Conservation (phyloP, 1,140 invertebrate species). For the Neotoxoptera formosana region DNA sequence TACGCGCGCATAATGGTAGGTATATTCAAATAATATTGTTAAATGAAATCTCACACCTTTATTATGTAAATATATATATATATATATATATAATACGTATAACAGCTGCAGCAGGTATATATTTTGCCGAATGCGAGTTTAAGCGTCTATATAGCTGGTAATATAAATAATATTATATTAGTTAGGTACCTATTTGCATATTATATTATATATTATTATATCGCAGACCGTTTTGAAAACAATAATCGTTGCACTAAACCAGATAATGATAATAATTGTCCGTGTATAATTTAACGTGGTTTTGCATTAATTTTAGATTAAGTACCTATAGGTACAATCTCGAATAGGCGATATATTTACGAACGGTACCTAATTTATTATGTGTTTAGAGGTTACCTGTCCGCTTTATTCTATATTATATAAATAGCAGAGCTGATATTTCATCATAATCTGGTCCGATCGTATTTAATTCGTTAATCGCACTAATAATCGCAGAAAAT, state of each 20-base stretch:
- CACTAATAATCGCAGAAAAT: background rate
- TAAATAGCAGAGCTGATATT: no score
- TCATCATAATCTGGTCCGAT: background rate
- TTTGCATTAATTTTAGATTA: background rate
- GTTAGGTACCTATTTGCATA: background rate
- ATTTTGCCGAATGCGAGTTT: background rate
- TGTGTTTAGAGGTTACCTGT: background rate
- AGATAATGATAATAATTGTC: background rate
- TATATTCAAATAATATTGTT: background rate
- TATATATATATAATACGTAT: no score
- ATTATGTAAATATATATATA: background rate
- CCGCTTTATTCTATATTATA: background rate
- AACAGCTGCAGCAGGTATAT: no score
- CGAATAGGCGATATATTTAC: background rate
- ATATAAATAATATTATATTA: background rate
- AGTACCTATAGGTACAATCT: background rate
- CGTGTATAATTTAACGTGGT: background rate
- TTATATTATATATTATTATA: background rate
- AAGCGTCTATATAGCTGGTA: no score
- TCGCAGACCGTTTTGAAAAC: background rate
- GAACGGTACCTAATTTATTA: slow-evolving; percentile 3
- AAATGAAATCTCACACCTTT: background rate
- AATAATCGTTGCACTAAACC: background rate
- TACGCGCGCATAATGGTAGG: background rate
- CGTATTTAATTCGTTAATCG: background rate